A percentile compares a stretch with the other conserved stretches of the same genome.
Conservation (phyloP, 2,888 invertebrate genomes). For the Villa cingulata region DNA sequence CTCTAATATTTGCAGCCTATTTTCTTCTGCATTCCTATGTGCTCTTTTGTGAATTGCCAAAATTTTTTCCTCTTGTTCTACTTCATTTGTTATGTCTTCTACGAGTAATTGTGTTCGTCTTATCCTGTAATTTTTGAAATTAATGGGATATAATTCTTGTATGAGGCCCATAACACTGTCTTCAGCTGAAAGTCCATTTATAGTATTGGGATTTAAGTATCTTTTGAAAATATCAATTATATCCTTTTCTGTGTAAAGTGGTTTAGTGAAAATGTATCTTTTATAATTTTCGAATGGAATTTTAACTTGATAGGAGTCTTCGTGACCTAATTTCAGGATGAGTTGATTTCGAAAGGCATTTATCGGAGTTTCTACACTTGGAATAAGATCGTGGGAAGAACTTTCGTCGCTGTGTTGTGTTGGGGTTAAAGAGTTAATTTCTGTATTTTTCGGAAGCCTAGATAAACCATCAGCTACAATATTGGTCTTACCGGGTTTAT, state of each 20-base stretch:
- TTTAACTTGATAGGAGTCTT: not conserved
- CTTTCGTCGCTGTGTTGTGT: not conserved
- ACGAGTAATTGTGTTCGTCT: constrained; percentile 7
- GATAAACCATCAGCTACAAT: constrained; percentile 10
- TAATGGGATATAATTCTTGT: not conserved
- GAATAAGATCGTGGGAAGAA: not conserved
- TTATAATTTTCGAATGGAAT: not conserved
- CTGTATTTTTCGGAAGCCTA: not conserved
- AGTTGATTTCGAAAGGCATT: not conserved
- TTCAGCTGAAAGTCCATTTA: not conserved
- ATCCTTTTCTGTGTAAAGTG: not conserved
- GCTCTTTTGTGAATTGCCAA: constrained; percentile 9
- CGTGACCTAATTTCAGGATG: not conserved
- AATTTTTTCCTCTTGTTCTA: constrained; percentile 10
- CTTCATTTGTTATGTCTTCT: constrained; percentile 7
- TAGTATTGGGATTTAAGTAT: not conserved
- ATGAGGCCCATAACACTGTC: not conserved
- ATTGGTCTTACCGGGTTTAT: constrained; percentile 6
- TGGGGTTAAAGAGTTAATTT: not conserved
- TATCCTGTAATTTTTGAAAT: constrained; percentile 1
- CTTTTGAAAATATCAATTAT: constrained; percentile 1
- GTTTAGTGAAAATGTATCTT: not conserved
- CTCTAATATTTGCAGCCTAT: not conserved
- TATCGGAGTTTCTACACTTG: not conserved
- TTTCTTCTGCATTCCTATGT: constrained; percentile 9